Evolutionary conservation across 2,113 vertebrate genomes (phyloP), one percentile per base, ranked within the genome.

Genomic region (Anhinga rufa): DNA sequence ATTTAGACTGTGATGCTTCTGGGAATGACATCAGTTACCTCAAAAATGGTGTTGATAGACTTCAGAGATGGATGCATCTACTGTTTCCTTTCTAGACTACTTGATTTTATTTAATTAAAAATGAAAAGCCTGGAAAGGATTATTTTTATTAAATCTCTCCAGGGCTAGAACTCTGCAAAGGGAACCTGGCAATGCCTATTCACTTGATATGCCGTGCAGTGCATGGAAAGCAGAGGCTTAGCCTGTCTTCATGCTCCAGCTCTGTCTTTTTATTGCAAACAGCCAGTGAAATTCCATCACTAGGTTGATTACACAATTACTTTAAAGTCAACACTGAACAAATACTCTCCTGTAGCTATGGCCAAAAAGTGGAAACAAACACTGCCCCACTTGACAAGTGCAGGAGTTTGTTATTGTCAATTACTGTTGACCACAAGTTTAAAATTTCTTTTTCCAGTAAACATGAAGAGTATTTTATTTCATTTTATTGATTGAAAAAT

Each of bases 391-490:
- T 93, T 97, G 95, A 97, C 90, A 96, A 98, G 90, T 96, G 77
- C 94, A 95, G 94, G 96, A 87, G 89, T 95, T 96, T 95, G 61
- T 90, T 89, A 66, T 68, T 94, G 91, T 94, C 61, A 58, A 94
- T 97, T 95, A 89, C 25, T 94, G 51, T 29, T 74, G 75, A 89
- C 93, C 79, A 34, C 91, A 94, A 91, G 88, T 93, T 97, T 97
- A 93, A 96, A 96, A 94, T 97, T 90, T 93, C 94, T 74, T 20
- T 96, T 97, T 97, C 88, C 83, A 97, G 90, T 95, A 97, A 98
- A 97, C 79, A 91, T 91, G 91, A 97, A 94, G 58, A 93, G 38
- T 96, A 97, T 96, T 98, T 97, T 88, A 89, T 98, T 98, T 97
- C 95, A 70, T 90, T 95, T 92, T 94, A 95, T 95, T 97, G 97